A percentile compares a stretch with the other conserved stretches of the same genome.
phyloP scores from a whole-genome alignment of 1,140 invertebrate genomes.

The Halictus rubicundus region DNA sequence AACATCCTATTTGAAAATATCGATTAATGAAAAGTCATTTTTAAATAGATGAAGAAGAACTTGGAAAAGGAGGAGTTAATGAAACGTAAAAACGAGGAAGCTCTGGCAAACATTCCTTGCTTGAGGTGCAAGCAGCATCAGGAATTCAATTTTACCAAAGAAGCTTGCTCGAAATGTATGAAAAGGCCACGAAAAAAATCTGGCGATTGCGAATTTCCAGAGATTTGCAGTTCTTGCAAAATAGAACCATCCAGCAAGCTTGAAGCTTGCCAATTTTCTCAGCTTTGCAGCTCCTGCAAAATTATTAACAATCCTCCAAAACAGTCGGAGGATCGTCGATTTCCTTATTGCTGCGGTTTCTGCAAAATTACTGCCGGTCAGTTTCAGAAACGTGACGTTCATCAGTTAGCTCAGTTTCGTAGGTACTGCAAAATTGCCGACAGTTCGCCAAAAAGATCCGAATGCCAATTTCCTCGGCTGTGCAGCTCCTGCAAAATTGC shows the following conservation, averaged over 20 bases:
- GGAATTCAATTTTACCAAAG: constrained; percentile 20
- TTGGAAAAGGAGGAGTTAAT: constrained; percentile 20
- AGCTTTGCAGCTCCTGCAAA: neutral
- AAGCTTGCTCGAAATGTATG: constrained; percentile 40
- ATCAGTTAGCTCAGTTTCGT: no score
- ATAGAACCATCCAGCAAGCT: neutral
- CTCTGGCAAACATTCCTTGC: constrained; percentile 16
- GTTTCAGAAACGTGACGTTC: no score
- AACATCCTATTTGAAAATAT: neutral
- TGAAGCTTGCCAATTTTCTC: neutral
- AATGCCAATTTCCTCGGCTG: neutral
- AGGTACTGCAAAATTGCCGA: neutral
- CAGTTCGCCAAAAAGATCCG: neutral
- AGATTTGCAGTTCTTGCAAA: constrained; percentile 17
- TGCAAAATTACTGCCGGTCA: no score
- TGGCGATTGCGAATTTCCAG: constrained; percentile 15
- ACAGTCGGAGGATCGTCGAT: neutral
- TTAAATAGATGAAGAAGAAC: constrained; percentile 15
- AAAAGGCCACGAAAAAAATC: constrained; percentile 11
- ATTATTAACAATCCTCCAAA: neutral
- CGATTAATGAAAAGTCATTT: neutral
- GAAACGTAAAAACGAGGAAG: constrained; percentile 17
- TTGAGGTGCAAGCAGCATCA: neutral
- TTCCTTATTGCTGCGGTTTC: no score
- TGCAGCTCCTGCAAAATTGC: neutral